These are phyloP conservation scores for Thereuonema tuberculata DNA, from an alignment of 1,140 invertebrate genomes.

Conservation along the genomic window DNA sequence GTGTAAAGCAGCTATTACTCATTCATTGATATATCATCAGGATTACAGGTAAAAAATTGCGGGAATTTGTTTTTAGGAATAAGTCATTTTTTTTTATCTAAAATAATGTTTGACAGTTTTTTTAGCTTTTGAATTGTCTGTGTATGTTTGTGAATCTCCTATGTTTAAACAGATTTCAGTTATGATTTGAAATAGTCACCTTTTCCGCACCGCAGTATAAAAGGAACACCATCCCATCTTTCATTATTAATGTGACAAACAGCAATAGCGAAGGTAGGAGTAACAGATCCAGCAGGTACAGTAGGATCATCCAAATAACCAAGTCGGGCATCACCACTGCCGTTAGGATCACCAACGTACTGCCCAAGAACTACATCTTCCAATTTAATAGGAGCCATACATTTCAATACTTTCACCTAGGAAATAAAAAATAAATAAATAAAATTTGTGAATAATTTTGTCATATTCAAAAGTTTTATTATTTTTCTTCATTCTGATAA, in stretches of 20 bases:
- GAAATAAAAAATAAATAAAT: conserved; percentile 9
- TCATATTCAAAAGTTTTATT: too few species aligned
- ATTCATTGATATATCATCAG: too few species aligned
- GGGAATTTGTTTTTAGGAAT: too few species aligned
- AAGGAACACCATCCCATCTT: conserved; percentile 97
- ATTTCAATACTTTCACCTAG: conserved; percentile 83
- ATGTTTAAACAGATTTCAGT: too few species aligned
- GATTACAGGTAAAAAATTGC: too few species aligned
- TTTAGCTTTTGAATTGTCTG: too few species aligned
- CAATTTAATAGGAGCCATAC: conserved; percentile 58
- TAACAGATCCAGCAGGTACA: conserved; percentile 75
- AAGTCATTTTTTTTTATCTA: too few species aligned
- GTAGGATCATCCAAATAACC: conserved; percentile 94
- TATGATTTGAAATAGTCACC: too few species aligned
- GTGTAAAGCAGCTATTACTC: too few species aligned
- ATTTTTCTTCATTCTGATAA: too few species aligned
- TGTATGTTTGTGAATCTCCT: too few species aligned
- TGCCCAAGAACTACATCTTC: conserved; percentile 89
- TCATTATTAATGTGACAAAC: conserved; percentile 89
- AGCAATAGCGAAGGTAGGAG: conserved; percentile 86
- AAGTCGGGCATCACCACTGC: conserved; percentile 54
- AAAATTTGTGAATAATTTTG: background rate
- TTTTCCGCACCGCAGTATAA: conserved; percentile 94
- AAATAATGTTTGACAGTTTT: too few species aligned
- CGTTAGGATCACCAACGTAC: conserved; percentile 81